Evolutionary conservation across 2,113 vertebrate species (phyloP).

Genomic region (Pterocles gutturalis): DNA sequence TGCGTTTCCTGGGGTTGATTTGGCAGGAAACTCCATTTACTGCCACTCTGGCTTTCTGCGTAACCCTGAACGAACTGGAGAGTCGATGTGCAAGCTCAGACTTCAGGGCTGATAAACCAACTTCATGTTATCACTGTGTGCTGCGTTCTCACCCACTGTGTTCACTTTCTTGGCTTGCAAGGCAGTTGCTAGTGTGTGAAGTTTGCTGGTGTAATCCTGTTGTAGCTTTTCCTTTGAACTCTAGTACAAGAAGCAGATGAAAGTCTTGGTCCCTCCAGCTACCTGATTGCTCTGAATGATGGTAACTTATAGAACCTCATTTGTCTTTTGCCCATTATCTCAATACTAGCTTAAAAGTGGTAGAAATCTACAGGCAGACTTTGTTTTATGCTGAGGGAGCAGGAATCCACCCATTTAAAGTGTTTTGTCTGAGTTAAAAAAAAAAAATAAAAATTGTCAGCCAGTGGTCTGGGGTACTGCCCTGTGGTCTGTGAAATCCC

Average conservation of each 20-base stretch:
- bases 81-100: not conserved
- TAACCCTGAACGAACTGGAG: not conserved
- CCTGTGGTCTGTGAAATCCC: not conserved
- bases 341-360: not conserved
- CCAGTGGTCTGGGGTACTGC: not conserved
- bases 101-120: not conserved
- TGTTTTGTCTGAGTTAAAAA: not conserved
- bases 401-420: not conserved
- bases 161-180: fast-evolving
- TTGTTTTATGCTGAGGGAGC: not conserved
- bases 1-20: slow-evolving; percentile 31
- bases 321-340: not conserved
- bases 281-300: not conserved
- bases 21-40: slow-evolving; percentile 9
- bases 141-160: fast-evolving
- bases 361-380: not conserved
- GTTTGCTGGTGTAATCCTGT: not conserved
- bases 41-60: not conserved
- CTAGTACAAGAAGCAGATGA: no score
- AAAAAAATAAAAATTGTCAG: not conserved
- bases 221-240: not conserved
- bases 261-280: not conserved
- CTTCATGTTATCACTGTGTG: fast-evolving
- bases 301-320: not conserved
- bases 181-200: fast-evolving